These are phyloP conservation scores for Scotopteryx bipunctaria DNA, from an alignment of 2,888 invertebrate genomes.

Conservation along the genomic window DNA sequence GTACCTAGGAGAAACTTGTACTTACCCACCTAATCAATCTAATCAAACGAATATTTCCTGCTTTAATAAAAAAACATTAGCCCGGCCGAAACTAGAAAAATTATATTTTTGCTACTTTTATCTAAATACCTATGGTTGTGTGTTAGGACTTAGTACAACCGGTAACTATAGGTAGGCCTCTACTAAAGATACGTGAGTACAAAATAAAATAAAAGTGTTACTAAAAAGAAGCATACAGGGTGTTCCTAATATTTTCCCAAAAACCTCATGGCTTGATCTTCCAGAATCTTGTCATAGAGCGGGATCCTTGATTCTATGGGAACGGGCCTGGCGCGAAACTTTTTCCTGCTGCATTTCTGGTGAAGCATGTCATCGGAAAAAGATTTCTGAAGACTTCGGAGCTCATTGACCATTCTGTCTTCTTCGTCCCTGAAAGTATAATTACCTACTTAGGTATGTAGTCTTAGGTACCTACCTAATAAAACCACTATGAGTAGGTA, in stretches of 20 bases:
- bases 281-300: slow-evolving; percentile 87
- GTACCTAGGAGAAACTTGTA: not conserved
- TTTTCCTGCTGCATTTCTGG: slow-evolving; percentile 76
- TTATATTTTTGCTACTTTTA: too few relatives aligned
- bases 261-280: slow-evolving; percentile 88
- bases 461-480: not conserved
- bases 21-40: not conserved
- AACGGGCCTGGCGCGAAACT: slow-evolving; percentile 84
- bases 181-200: not conserved
- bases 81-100: too few relatives aligned
- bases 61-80: too few relatives aligned
- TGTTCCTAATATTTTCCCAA: slow-evolving; percentile 34
- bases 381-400: slow-evolving; percentile 70
- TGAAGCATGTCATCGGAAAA: slow-evolving; percentile 76
- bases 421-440: slow-evolving; percentile 84
- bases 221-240: slow-evolving; percentile 59
- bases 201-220: slow-evolving; percentile 36
- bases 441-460: not conserved
- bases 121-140: too few relatives aligned
- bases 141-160: too few relatives aligned
- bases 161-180: too few relatives aligned
- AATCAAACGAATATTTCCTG: too few relatives aligned
- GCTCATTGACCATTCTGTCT: slow-evolving; percentile 81
- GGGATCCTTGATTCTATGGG: slow-evolving; percentile 88
- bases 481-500: not conserved